A percentile compares a stretch with the other conserved stretches of the same genome.
These are phyloP conservation scores for Dicentrarchus labrax DNA, from an alignment of 2,113 vertebrate genomes.

Conservation along the genomic window DNA sequence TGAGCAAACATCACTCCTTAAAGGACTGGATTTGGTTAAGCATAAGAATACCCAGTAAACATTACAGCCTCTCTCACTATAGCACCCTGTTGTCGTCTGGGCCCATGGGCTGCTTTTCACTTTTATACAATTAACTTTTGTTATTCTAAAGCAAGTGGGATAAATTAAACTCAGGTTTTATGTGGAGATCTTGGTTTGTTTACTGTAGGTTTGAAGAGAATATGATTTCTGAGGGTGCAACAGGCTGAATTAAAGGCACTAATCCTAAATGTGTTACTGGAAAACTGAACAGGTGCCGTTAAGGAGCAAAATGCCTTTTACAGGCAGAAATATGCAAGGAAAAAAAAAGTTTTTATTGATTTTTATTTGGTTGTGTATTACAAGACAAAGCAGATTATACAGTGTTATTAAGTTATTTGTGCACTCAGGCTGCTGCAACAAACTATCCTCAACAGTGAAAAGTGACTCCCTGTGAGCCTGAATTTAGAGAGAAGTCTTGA, in stretches of 20 bases:
- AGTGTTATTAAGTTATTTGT: background rate
- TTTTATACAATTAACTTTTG: constrained; percentile 56
- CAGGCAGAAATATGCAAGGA: background rate
- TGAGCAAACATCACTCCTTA: constrained; percentile 73
- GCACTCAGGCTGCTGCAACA: background rate
- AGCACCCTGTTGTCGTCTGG: constrained; percentile 54
- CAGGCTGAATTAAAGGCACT: background rate
- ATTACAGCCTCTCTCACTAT: constrained; percentile 47
- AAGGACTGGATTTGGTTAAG: constrained; percentile 60
- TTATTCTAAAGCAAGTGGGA: constrained; percentile 46
- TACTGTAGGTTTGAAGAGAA: constrained; percentile 2
- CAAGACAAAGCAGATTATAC: background rate
- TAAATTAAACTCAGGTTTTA: constrained; percentile 8
- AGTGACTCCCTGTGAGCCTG: background rate
- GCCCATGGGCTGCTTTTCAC: constrained; percentile 44
- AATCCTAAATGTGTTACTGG: background rate
- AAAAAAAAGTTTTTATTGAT: background rate
- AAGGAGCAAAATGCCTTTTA: background rate
- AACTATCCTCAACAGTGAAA: background rate
- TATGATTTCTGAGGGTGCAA: background rate
- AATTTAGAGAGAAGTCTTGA: no score
- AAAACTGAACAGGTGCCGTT: background rate
- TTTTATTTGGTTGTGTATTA: background rate
- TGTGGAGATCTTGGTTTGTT: constrained; percentile 7
- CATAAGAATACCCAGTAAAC: constrained; percentile 77